These are phyloP conservation scores for Limnephilus lunatus DNA, from an alignment of 2,888 invertebrate genomes.

Conservation along the genomic window DNA sequence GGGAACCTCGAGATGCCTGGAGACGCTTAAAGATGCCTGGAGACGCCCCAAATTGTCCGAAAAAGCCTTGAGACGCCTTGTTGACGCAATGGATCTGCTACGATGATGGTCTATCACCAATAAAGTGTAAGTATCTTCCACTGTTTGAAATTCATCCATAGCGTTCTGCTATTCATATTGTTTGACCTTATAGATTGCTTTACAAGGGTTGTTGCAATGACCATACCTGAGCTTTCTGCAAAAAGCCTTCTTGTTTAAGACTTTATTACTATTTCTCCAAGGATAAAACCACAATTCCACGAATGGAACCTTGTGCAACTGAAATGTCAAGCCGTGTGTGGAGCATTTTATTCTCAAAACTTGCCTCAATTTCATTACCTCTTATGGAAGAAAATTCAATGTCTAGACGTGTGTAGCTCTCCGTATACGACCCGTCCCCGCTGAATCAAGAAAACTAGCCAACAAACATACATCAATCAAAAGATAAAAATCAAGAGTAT, in stretches of 20 bases:
- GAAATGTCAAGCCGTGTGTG: constrained; percentile 21
- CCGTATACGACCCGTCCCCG: not conserved
- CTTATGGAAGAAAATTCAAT: constrained; percentile 38
- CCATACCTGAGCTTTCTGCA: not conserved
- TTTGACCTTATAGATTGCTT: not conserved
- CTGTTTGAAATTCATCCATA: not conserved
- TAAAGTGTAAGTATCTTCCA: too few species aligned
- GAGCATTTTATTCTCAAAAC: constrained; percentile 13
- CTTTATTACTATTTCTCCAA: not conserved
- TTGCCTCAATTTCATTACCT: constrained; percentile 29
- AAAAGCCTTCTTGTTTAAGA: not conserved
- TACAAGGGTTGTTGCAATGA: not conserved
- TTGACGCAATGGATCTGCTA: too few species aligned
- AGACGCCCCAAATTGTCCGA: too few species aligned
- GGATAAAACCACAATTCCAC: not conserved
- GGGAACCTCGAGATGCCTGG: too few species aligned
- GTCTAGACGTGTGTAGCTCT: constrained; percentile 5
- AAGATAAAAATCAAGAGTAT: not conserved
- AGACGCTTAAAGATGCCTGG: too few species aligned
- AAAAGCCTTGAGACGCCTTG: too few species aligned
- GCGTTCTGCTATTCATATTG: not conserved
- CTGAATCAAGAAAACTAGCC: not conserved
- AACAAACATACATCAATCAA: not conserved
- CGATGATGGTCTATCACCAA: too few species aligned
- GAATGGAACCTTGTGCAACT: not conserved